A percentile compares a stretch with the other conserved stretches of the same genome.
phyloP scores from a whole-genome alignment of 2,888 invertebrate species.

The Tipula vernalis region DNA sequence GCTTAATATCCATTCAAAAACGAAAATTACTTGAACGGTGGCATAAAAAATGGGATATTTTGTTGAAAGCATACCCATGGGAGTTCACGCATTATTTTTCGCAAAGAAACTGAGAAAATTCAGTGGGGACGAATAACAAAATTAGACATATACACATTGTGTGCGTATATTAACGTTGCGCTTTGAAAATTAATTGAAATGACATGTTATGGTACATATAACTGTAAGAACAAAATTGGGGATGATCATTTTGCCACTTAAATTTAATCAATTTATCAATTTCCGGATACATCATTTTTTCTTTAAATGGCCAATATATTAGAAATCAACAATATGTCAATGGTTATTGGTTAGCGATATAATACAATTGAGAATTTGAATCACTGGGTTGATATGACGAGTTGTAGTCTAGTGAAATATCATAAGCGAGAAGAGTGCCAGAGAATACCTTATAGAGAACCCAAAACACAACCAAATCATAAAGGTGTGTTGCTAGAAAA shows the following conservation, averaged over 20 bases:
- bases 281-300: not conserved
- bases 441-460: no score
- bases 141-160: not conserved
- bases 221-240: not conserved
- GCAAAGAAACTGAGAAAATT: not conserved
- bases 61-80: not conserved
- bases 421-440: no score
- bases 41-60: not conserved
- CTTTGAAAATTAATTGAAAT: slow-evolving; percentile 5
- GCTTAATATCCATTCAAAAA: not conserved
- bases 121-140: not conserved
- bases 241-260: not conserved
- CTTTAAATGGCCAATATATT: not conserved
- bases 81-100: not conserved
- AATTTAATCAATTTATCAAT: slow-evolving; percentile 4
- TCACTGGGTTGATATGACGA: no score
- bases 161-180: not conserved
- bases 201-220: not conserved
- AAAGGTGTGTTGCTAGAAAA: no score
- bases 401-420: no score
- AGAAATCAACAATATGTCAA: not conserved
- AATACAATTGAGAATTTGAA: not conserved
- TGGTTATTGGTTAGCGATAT: not conserved
- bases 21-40: not conserved
- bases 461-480: no score